Evolutionary conservation across 64 coral and sea anemone genomes (phyloP), one percentile per base, ranked within the genome.

Genomic region (Montipora sp.): DNA sequence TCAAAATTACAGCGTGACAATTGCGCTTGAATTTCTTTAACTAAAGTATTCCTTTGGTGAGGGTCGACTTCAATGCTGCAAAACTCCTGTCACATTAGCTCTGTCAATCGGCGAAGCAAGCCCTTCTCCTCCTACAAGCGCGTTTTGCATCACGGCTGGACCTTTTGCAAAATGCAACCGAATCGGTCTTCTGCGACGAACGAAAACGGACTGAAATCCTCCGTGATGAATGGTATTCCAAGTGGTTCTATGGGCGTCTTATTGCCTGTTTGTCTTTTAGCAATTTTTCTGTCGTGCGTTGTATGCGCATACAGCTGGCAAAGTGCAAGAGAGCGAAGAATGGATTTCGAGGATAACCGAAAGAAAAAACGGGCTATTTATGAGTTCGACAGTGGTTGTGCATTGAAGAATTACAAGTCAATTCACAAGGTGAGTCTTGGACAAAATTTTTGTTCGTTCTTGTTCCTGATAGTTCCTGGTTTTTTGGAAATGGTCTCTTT

Each of bases 241-340:
- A 23, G 2, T 15, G 70, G 36, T 5, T 43, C 72, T 0, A 8
- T 89, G 48, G 87, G 87, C 21, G 72, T 77, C 16, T 77, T 89
- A 49, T 23, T 89, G 16, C 87, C 87, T 58, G 15, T 89, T 4
- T 75, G 49, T 18, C 75, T 75, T 36, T 73, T 89, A 2, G 87
- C 87, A 48, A 24, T 89, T 44, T 89, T 89, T 77, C 70, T 89
- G 5, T 89, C 75, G 1, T 89, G 72, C 19, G 87, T 78, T 77
- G 87, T 78, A 0, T 89, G 71, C 9, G 87, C 60, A 8, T 89
- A 77, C 53, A 73, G 60, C 70, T 89, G 87, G 71, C 87, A 89
- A 21, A 23, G 87, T 18, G 21, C 27, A 50, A 61, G 87, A 51
- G 87, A 89, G 75, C 5, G 87, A 16, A 77, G 75, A 77, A 16